Base-by-base conservation (phyloP, 2,888 invertebrate genomes). In the Rhimphoctona megacephalus region DNA sequence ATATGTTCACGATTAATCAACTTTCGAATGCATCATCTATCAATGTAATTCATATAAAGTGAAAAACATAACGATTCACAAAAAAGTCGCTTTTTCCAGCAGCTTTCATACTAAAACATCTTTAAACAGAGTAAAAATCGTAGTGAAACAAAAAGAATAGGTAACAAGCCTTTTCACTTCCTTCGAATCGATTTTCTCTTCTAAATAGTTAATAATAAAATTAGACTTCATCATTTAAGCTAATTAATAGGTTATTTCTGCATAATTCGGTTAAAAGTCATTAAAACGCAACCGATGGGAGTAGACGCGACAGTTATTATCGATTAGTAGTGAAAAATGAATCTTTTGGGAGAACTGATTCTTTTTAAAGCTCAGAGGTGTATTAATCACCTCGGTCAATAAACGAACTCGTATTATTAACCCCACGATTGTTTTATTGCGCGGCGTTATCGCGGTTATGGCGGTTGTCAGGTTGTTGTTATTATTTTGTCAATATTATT, bases 1-100 rank as follows among this genome's bases (percentile, higher is more conserved):
- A 57, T 61, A 57, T 79, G 66, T 87, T 85, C 82, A 83, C 83
- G 81, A 85, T 83, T 85, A 87, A 61, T 81, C 85, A 57, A 66
- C 67, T 54, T 22, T 49, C 39, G 33, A 52, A 81, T 22, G 22
- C 36, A 22, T 66, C 52, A 46, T 67, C 61, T 30, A 17, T 61
- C 61, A 5, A 17, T 30, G 61, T 7, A 0, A 30, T 61, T 61
- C 61, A 30, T 61, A 61, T 66, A 33, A 70, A 78, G 6, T 6
- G 9, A 52, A 39, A 64, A 67, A 39, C 61, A 57, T 49, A 57
- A 72, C 61, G 78, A 54, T 54, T 9, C 8, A 22, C 54, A 22
- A 2, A 22, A 54, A 54, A 6, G 1, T 9, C 8, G 9, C 2
- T n/a, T 11, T 9, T 11, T 2, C 11, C 11, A 43, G 19, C 49